Evolutionary conservation across 2,888 invertebrate genomes (phyloP).

Genomic region (Opisthograptis luteolata): DNA sequence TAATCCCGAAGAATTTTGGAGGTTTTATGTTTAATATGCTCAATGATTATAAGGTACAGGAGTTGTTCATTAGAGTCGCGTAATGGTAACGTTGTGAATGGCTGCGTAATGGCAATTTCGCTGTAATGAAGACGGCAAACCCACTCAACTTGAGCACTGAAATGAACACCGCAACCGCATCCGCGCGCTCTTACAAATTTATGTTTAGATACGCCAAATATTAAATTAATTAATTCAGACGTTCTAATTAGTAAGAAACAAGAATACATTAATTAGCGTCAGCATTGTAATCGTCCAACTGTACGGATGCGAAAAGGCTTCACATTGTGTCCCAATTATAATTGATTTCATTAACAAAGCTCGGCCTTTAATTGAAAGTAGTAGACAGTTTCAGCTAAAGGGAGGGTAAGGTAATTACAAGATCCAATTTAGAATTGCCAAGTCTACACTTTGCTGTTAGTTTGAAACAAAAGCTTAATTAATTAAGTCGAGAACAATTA

Average conservation of each 20-base stretch:
- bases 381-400: constrained; percentile 80
- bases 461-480: constrained; percentile 85
- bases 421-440: constrained; percentile 85
- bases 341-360: constrained; percentile 81
- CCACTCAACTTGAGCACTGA: constrained; percentile 41
- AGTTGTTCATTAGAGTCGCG: constrained; percentile 57
- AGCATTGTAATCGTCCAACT: constrained; percentile 56
- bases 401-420: constrained; percentile 83
- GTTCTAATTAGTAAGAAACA: constrained; percentile 46
- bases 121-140: constrained; percentile 52
- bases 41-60: constrained; percentile 50
- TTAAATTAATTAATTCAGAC: constrained; percentile 29
- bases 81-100: constrained; percentile 59
- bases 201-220: constrained; percentile 36
- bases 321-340: constrained; percentile 77
- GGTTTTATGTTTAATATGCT: constrained; percentile 16
- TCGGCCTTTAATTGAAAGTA: constrained; percentile 82
- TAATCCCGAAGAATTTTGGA: constrained; percentile 3
- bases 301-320: constrained; percentile 60
- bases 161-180: constrained; percentile 41
- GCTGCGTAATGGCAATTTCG: constrained; percentile 49
- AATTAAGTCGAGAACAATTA: constrained; percentile 85
- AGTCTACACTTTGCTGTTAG: constrained; percentile 85
- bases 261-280: constrained; percentile 59
- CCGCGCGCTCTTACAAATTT: constrained; percentile 31